A percentile compares a stretch with the other conserved stretches of the same genome.
phyloP scores from a whole-genome alignment of 53 echinoderm and acorn worm species.

The Hippasteria phrygiana region DNA sequence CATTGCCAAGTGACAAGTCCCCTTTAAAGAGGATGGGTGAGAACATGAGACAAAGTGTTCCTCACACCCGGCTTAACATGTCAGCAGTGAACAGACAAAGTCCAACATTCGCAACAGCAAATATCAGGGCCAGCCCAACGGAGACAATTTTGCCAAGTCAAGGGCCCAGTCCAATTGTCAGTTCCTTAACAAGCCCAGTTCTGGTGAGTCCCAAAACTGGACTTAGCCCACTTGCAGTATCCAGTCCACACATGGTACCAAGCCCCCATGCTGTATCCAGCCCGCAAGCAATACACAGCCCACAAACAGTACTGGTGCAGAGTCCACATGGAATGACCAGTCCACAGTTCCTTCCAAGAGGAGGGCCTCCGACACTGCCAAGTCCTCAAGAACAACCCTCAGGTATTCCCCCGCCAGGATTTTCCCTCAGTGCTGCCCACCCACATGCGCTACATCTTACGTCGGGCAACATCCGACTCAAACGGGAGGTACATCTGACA shows the following conservation, averaged over 20 bases:
- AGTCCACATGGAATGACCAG: conserved; percentile 45
- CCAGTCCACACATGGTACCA: conserved; percentile 7
- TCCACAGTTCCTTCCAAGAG: conserved; percentile 39
- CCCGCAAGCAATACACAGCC: conserved; percentile 15
- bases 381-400: conserved; percentile 29
- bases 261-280: conserved; percentile 14
- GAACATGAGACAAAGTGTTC: neutral
- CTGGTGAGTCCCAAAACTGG: conserved; percentile 12
- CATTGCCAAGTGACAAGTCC: conserved; percentile 5
- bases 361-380: conserved; percentile 11
- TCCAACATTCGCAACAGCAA: conserved; percentile 18
- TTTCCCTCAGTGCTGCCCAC: neutral
- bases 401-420: conserved; percentile 17
- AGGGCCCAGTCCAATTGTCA: neutral
- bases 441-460: neutral
- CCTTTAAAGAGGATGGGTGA: neutral
- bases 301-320: conserved; percentile 30
- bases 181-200: neutral
- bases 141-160: conserved; percentile 16
- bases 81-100: conserved; percentile 2
- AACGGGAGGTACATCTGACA: conserved; percentile 1
- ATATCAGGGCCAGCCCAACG: conserved; percentile 6
- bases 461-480: conserved; percentile 1
- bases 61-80: neutral
- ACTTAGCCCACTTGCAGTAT: neutral